phyloP scores from a whole-genome alignment of 2,888 invertebrate species.

The Drosophila cognata region DNA sequence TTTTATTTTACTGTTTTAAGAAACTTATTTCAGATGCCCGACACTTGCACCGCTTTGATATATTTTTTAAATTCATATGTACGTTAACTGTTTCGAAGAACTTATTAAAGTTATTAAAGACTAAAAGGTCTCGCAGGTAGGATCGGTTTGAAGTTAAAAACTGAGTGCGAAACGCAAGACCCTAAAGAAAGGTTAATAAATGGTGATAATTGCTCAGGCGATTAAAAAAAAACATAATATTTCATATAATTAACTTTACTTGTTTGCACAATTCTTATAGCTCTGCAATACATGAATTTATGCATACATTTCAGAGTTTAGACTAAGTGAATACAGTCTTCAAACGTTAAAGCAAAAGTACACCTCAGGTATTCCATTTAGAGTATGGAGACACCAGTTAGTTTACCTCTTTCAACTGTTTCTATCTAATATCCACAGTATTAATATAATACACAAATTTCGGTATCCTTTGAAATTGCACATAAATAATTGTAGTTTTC shows the following conservation, averaged over 20 bases:
- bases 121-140: not conserved
- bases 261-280: not conserved
- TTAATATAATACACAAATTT: constrained; percentile 1
- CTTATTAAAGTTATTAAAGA: no score
- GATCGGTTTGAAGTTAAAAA: not conserved
- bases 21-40: no score
- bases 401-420: constrained; percentile 29
- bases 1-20: no score
- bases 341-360: not conserved
- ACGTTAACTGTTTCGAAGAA: no score
- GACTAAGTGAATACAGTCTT: not conserved
- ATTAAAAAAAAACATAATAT: not conserved
- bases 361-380: constrained; percentile 2
- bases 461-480: constrained; percentile 39
- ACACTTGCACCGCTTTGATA: not conserved
- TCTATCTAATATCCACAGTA: constrained; percentile 21
- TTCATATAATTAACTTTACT: not conserved
- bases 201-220: not conserved
- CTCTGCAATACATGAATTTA: not conserved
- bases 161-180: not conserved
- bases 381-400: not conserved
- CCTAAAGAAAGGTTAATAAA: not conserved
- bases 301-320: not conserved
- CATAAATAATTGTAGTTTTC: constrained; percentile 8
- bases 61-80: not conserved